Evolutionary conservation across 2,888 invertebrate genomes (phyloP).

Genomic region (Xanthorhoe designata): DNA sequence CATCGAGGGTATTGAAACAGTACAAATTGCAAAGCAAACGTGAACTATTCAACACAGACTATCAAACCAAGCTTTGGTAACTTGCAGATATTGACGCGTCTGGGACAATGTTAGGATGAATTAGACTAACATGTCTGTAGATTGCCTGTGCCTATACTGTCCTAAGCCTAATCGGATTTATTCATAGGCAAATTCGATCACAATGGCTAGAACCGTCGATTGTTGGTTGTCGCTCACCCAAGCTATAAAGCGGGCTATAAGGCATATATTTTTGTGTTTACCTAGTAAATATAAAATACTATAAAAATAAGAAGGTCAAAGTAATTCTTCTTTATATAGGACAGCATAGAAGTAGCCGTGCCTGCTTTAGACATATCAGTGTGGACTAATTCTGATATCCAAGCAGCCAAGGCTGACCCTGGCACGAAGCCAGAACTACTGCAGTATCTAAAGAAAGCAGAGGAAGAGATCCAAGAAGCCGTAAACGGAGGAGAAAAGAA

Average conservation of each 20-base stretch:
- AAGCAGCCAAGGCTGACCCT: conserved; percentile 59
- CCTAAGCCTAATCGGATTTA: too few relatives aligned
- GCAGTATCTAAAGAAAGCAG: conserved; percentile 59
- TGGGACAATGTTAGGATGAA: too few relatives aligned
- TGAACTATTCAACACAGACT: neutral
- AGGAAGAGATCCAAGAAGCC: conserved; percentile 58
- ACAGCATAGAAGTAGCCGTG: conserved; percentile 47
- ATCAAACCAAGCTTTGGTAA: neutral
- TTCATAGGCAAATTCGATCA: too few relatives aligned
- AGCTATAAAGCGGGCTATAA: too few relatives aligned
- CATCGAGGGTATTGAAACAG: neutral
- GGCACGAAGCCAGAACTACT: conserved; percentile 54
- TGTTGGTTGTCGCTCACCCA: too few relatives aligned
- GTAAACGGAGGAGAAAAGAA: conserved; percentile 21
- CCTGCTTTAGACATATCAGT: conserved; percentile 53
- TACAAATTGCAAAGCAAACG: conserved; percentile 1
- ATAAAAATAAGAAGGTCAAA: too few relatives aligned
- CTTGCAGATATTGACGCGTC: too few relatives aligned
- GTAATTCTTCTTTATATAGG: conserved; percentile 34
- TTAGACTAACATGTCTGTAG: too few relatives aligned
- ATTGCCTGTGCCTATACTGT: too few relatives aligned
- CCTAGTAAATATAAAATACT: too few relatives aligned
- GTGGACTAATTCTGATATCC: conserved; percentile 59
- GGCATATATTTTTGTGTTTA: too few relatives aligned
- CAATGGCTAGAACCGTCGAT: too few relatives aligned